These are phyloP conservation scores for Asarcornis scutulata DNA, from an alignment of 2,113 vertebrate species.

Conservation along the genomic window DNA sequence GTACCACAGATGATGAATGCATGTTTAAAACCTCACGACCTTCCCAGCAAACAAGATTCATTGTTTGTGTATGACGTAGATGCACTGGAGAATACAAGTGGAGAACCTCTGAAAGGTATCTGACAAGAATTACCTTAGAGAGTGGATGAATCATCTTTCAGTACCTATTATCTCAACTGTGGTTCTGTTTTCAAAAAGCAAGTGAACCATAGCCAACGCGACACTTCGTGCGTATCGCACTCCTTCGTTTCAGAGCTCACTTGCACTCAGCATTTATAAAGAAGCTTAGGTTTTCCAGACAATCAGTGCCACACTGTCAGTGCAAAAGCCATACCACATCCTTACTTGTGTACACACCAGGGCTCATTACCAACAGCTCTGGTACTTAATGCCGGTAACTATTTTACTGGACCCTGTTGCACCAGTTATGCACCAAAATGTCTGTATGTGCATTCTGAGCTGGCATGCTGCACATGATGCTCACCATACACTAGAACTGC, in stretches of 20 bases:
- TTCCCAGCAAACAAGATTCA: neutral
- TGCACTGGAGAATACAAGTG: neutral
- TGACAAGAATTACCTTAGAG: neutral
- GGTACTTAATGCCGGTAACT: neutral
- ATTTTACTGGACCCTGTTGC: neutral
- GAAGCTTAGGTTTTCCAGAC: neutral
- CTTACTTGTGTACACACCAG: neutral
- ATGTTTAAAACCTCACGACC: neutral
- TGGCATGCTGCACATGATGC: neutral
- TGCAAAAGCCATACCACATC: neutral
- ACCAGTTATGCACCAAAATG: neutral
- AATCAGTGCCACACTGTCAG: neutral
- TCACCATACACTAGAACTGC: neutral
- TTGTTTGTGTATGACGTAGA: neutral
- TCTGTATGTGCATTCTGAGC: neutral
- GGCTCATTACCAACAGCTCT: neutral
- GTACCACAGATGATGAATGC: neutral
- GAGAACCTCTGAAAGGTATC: neutral
- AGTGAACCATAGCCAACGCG: neutral
- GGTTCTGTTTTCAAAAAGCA: neutral
- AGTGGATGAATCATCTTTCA: neutral
- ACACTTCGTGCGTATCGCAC: neutral
- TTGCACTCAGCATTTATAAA: neutral
- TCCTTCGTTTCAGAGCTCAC: neutral
- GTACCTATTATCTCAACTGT: neutral